Base-by-base conservation (phyloP, 2,888 invertebrate species). In the Drosophila meridiana region DNA sequence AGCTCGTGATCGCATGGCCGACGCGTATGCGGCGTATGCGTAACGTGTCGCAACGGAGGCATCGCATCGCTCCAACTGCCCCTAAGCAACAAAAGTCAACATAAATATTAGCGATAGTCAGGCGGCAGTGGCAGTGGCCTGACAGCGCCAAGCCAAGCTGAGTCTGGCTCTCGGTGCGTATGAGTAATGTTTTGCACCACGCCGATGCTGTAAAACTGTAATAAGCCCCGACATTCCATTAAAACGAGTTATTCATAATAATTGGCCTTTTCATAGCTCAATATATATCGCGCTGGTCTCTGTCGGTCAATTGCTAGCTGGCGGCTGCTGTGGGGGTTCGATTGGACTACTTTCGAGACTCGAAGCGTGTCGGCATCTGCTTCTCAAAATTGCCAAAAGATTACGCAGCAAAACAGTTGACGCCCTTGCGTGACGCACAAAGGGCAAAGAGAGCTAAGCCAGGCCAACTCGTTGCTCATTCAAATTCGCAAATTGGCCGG, bases 171-270 rank as follows among this genome's bases (percentile, higher is more conserved):
- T 73, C 78, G 53, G 80, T 89, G 87, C 87, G 87, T 89, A 87
- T 87, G 88, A 86, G 87, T 87, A 87, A 89, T 89, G 83, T 65
- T 71, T 78, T 47, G 65, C 50, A 52, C 43, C 60, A 66, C 69
- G 69, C 45, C 64, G 67, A 79, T 80, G 69, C 78, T 69, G 76
- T 69, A 85, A 73, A 70, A 68, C 50, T 84, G 81, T 81, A 84
- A 89, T 78, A 78, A 78, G 71, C 60, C 69, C 71, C 84, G 76
- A 59, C 89, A 89, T 85, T 85, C 85, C 85, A 89, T 76, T 66
- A 68, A 89, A 87, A 87, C 85, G 78, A 80, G 89, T 87, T 78
- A 78, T 88, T 86, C 83, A 83, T 79, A 84, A 85, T 87, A 87
- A 87, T 87, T 87, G 87, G 87, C 88, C 80, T 82, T 87, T 87